phyloP scores from a whole-genome alignment of 2,113 vertebrate species.

The Pao palembangensis region DNA sequence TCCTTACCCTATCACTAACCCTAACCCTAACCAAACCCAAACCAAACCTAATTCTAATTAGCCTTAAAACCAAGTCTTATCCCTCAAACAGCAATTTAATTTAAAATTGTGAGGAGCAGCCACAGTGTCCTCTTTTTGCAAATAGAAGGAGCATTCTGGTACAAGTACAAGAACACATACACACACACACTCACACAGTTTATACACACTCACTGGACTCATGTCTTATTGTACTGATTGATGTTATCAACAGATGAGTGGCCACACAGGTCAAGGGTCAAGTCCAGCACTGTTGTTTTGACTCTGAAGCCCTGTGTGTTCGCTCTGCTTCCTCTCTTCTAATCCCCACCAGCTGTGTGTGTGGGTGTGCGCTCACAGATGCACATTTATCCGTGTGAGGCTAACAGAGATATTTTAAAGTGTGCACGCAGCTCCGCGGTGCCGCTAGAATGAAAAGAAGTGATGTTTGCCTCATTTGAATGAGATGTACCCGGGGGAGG shows the following conservation, averaged over 20 bases:
- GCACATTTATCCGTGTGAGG: conserved; percentile 27
- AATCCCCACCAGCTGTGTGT: conserved; percentile 58
- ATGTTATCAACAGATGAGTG: conserved; percentile 69
- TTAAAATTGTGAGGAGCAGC: too few species aligned
- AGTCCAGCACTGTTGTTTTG: conserved; percentile 65
- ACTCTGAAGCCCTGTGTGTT: conserved; percentile 53
- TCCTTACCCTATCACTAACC: too few species aligned
- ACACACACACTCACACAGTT: conserved; percentile 29
- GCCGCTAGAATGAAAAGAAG: conserved; percentile 24
- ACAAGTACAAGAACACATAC: neutral
- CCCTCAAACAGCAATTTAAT: too few species aligned
- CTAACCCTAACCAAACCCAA: too few species aligned
- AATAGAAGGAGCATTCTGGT: too few species aligned
- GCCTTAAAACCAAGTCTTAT: too few species aligned
- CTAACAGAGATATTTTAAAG: conserved; percentile 25
- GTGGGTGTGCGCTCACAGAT: conserved; percentile 7
- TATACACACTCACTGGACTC: conserved; percentile 33
- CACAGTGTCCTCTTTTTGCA: too few species aligned
- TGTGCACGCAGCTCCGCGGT: conserved; percentile 1
- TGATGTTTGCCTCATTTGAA: conserved; percentile 44
- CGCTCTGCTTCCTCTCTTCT: conserved; percentile 55
- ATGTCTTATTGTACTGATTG: conserved; percentile 30
- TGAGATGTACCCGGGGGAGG: conserved; percentile 55
- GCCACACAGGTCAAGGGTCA: conserved; percentile 61
- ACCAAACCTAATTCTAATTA: too few species aligned